Evolutionary conservation across 1,140 invertebrate species (phyloP), one percentile per base, ranked within the genome.

Genomic region (Pseudomyrmex sp.): DNA sequence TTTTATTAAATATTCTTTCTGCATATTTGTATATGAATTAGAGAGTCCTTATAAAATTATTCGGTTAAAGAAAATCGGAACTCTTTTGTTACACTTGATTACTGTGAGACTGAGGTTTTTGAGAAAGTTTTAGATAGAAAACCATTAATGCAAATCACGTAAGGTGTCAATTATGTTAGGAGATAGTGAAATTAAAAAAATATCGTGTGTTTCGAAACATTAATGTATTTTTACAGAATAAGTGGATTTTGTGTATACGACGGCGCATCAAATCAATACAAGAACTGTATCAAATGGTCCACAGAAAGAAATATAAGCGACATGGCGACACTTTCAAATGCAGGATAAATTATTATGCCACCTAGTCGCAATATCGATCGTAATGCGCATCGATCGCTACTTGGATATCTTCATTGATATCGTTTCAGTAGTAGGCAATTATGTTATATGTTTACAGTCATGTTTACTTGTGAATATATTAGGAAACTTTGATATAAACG

Each of bases 161-260:
- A 44, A 80, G n/a, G 26, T 44, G 12, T 80, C 72, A 80, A 80
- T 80, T 23, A 66, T 80, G 66, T 70, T 59, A 88, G 83, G 83
- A 82, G 52, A 44, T 82, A 23, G 56, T 66, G 66, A 70, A 87
- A 85, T 87, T 88, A 88, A 75, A 88, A 62, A 85, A 70, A 44
- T 82, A 87, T 68, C 61, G 76, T 88, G 85, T 87, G 72, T 88
- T 88, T 83, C 80, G 69, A 88, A 88, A 88, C 50, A 88, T 54
- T 77, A 85, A 85, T 88, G 87, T 88, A 88, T 88, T 87, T 87
- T 84, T 61, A 88, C 75, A 88, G 65, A 83, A 76, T 52, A 80
- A 74, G 65, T 61, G 63, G 72, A 52, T 44, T 35, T 35, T 50
- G 54, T 69, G 63, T 82, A 82, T 59, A 88, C 58, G 75, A 87